phyloP scores from a whole-genome alignment of 1,140 invertebrate genomes.

The Plutomurus gul region DNA sequence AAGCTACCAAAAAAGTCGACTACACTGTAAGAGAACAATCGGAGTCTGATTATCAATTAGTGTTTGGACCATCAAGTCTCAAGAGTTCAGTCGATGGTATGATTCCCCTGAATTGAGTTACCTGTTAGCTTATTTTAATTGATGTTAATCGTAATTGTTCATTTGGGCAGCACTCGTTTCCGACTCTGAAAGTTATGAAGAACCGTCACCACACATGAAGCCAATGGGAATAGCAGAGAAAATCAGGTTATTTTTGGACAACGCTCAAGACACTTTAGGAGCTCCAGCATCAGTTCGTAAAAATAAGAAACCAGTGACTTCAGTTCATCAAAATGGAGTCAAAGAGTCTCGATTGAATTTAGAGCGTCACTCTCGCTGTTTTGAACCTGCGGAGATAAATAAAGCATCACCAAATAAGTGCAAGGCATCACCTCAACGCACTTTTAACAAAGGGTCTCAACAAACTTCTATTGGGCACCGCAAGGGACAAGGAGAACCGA shows the following conservation, averaged over 20 bases:
- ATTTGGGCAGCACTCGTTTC: conserved; percentile 4
- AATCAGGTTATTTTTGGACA: conserved; percentile 41
- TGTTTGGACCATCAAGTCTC: conserved; percentile 38
- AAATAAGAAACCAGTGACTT: neutral
- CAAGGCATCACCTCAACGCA: neutral
- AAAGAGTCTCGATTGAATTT: neutral
- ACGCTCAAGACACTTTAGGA: conserved; percentile 13
- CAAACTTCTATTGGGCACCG: neutral
- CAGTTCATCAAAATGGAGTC: neutral
- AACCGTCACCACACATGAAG: neutral
- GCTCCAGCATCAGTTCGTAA: neutral
- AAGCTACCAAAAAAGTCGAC: neutral
- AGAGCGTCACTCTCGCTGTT: conserved; percentile 27
- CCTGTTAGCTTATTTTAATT: neutral
- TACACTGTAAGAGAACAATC: neutral
- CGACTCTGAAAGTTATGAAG: conserved; percentile 29
- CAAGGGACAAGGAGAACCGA: neutral
- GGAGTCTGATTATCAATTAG: conserved; percentile 33
- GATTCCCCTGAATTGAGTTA: no score
- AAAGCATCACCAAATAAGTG: neutral
- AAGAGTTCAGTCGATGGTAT: conserved; percentile 42
- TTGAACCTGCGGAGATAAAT: neutral
- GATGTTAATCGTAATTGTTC: neutral
- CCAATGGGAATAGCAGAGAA: conserved; percentile 42
- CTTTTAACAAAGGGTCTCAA: neutral